Percentiles rank a stretch among this genome's conserved stretches.
These are phyloP conservation scores for Mesocricetus auratus DNA, from an alignment of 2,113 vertebrate genomes.

Conservation along the genomic window DNA sequence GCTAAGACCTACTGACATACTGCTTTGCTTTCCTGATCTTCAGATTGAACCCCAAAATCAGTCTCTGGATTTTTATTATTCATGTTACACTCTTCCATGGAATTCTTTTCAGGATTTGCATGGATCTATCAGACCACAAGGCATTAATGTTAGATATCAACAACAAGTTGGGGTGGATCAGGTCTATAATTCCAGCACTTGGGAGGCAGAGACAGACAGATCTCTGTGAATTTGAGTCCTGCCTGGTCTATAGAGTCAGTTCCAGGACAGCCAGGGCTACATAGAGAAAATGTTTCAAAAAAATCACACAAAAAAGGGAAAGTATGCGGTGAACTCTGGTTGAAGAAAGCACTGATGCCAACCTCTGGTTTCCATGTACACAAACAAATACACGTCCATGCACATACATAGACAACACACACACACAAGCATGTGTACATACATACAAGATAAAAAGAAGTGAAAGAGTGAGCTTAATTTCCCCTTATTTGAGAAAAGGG, in stretches of 20 bases:
- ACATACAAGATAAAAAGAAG: not conserved
- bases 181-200: too few relatives aligned
- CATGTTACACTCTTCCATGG: not conserved
- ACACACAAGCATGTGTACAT: not conserved
- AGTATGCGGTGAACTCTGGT: not conserved
- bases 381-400: not conserved
- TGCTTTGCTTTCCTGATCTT: too few relatives aligned
- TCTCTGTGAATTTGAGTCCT: too few relatives aligned
- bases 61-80: too few relatives aligned
- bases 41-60: too few relatives aligned
- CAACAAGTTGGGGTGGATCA: not conserved
- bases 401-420: not conserved
- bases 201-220: too few relatives aligned
- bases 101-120: not conserved
- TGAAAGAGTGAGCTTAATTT: not conserved
- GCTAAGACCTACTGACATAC: too few relatives aligned
- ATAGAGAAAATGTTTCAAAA: too few relatives aligned
- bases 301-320: not conserved
- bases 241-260: too few relatives aligned
- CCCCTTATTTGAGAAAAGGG: not conserved
- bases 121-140: not conserved
- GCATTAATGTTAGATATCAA: not conserved
- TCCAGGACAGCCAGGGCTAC: too few relatives aligned
- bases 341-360: not conserved
- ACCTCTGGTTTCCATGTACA: not conserved